These are phyloP conservation scores for Bombus waltoni DNA, from an alignment of 1,140 invertebrate genomes.

Conservation along the genomic window DNA sequence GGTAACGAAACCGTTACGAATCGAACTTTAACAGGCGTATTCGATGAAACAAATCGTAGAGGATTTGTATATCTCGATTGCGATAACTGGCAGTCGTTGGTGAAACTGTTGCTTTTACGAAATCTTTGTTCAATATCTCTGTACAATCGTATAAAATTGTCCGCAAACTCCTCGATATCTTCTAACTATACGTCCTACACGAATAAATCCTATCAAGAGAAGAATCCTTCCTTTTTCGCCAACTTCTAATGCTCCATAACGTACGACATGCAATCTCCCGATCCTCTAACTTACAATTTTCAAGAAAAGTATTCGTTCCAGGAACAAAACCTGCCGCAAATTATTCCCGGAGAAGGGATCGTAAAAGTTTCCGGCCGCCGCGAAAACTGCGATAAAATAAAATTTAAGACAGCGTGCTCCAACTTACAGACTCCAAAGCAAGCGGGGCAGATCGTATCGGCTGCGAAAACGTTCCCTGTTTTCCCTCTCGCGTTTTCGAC, in stretches of 20 bases:
- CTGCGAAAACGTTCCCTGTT: not conserved
- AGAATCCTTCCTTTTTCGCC: no score
- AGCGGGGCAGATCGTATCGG: not conserved
- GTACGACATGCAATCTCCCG: not conserved
- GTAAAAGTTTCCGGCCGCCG: conserved; percentile 3
- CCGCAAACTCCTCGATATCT: no score
- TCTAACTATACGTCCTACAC: no score
- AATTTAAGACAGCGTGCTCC: not conserved
- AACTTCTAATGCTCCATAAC: not conserved
- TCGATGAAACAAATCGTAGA: no score
- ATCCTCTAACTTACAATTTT: not conserved
- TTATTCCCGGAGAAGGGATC: not conserved
- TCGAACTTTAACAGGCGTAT: not conserved
- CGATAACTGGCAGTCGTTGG: not conserved
- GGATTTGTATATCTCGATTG: not conserved
- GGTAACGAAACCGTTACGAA: no score
- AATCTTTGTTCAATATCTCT: no score
- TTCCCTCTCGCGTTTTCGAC: not conserved
- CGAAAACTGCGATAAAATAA: conserved; percentile 19
- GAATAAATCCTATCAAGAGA: no score
- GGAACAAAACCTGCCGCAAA: not conserved
- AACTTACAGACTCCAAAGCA: not conserved
- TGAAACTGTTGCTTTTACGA: no score
- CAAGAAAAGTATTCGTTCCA: not conserved
- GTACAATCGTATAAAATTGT: no score